Base-by-base conservation (phyloP, 1,140 invertebrate genomes). In the Listronotus oregonensis region DNA sequence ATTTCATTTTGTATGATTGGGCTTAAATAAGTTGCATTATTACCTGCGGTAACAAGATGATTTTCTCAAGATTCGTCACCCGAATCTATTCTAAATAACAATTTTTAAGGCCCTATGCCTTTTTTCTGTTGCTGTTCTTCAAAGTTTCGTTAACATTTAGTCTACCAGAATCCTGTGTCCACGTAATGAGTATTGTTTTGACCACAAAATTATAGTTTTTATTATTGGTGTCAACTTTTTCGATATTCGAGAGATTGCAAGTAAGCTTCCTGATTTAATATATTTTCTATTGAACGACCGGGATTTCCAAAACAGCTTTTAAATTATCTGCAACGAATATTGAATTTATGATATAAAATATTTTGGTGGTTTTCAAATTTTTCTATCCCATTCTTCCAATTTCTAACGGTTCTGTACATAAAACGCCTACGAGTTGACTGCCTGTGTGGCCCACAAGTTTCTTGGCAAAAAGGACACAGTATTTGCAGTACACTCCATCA, bases 1-100 rank as follows among this genome's bases (percentile, higher is more conserved):
- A 56, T 56, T 40, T 43, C 34, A 27, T 40, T 57, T 61, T 51
- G 46, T 15, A 58, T 47, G 31, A 31, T 37, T 17, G 17, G 31
- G 52, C 39, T 42, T 43, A 59, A 62, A 50, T 57, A 31, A 1
- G 54, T 44, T 34, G 47, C 18, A 40, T 14, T 12, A 27, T 27
- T 27, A 27, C 21, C 21, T 27, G 21, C 21, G 21, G 21, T 5
- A 1, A 3, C 21, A 27, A 27, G 21, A 27, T 27, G 21, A 27
- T 27, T 27, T 27, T 5, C 5, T 5, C 1, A 5, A 27, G 2
- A 27, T 27, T 40, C 39, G 39, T 40, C 39, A 12, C 39, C 39
- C 10, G 39, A 10, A 40, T 40, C 39, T 12, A 14, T 7, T 40
- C 39, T 10, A 14, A 40, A 40, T 12, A 40, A 14, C 39, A 40